These are phyloP conservation scores for Spea hammondii DNA, from an alignment of 2,797 vertebrate genomes.

Conservation along the genomic window DNA sequence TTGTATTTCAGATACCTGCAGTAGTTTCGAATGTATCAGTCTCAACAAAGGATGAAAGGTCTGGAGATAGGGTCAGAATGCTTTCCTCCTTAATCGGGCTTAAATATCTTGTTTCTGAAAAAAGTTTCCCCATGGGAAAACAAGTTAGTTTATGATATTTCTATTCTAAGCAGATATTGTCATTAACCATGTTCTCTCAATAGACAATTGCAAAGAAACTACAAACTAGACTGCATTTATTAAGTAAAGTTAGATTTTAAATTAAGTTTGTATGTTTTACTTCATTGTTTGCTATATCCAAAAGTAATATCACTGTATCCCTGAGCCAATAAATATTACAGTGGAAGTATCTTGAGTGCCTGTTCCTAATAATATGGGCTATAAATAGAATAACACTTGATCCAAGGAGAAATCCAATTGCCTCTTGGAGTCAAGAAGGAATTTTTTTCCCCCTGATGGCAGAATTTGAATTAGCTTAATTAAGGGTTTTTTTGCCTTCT, in stretches of 20 bases:
- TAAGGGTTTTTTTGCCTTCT: too few relatives aligned
- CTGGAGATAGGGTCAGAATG: neutral
- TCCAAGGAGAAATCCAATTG: too few relatives aligned
- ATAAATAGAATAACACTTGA: too few relatives aligned
- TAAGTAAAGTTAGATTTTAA: constrained; percentile 11
- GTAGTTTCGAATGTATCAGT: neutral
- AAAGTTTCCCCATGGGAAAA: neutral
- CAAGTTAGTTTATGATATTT: neutral
- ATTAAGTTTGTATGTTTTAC: neutral
- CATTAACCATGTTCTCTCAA: constrained; percentile 8
- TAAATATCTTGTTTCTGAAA: constrained; percentile 1
- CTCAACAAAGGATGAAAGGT: neutral
- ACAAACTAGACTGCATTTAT: constrained; percentile 10
- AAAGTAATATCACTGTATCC: neutral
- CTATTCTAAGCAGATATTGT: neutral
- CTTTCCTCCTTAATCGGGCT: neutral
- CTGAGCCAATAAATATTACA: neutral
- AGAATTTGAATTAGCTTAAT: too few relatives aligned
- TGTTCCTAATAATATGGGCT: neutral
- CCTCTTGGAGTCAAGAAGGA: too few relatives aligned
- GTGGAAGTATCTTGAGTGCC: neutral
- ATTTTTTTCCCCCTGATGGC: too few relatives aligned
- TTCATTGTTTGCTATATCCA: neutral
- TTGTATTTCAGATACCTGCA: neutral
- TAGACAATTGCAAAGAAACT: neutral